Evolutionary conservation across 2,797 vertebrate species (phyloP).

Genomic region (Hoplostethus atlanticus): DNA sequence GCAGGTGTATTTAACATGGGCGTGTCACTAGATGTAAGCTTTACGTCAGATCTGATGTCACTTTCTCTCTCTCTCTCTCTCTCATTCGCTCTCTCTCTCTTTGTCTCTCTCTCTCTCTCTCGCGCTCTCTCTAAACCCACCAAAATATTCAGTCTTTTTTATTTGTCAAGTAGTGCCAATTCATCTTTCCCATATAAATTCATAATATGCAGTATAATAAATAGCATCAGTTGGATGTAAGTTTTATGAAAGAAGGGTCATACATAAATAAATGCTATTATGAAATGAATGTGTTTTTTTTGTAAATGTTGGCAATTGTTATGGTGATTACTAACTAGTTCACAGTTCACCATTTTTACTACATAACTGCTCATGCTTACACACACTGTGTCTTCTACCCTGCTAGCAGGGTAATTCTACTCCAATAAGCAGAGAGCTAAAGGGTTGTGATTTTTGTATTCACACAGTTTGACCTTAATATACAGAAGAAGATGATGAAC

Average conservation of each 20-base stretch:
- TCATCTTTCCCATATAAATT: neutral
- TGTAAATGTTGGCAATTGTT: neutral
- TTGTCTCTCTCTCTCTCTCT: constrained; percentile 21
- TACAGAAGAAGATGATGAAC: neutral
- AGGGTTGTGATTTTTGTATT: too few relatives aligned
- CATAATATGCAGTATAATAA: constrained; percentile 8
- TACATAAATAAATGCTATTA: neutral
- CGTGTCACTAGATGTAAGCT: constrained; percentile 68
- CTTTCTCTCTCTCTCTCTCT: constrained; percentile 24
- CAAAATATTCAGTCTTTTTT: too few relatives aligned
- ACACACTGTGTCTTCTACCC: neutral
- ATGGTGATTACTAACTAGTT: neutral
- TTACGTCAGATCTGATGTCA: constrained; percentile 75
- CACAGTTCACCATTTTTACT: neutral
- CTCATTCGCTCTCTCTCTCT: neutral
- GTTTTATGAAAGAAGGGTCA: too few relatives aligned
- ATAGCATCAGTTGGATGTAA: neutral
- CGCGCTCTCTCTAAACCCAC: neutral
- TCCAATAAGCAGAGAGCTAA: neutral
- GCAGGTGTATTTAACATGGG: constrained; percentile 50
- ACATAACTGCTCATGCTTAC: neutral
- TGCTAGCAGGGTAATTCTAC: too few relatives aligned
- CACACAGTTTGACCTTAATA: constrained; percentile 4
- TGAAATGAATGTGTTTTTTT: neutral
- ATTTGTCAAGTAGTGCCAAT: too few relatives aligned